Percentiles rank a stretch among this genome's conserved stretches.
Conservation (phyloP, 2,113 vertebrate genomes). For the Rafetus swinhoei region DNA sequence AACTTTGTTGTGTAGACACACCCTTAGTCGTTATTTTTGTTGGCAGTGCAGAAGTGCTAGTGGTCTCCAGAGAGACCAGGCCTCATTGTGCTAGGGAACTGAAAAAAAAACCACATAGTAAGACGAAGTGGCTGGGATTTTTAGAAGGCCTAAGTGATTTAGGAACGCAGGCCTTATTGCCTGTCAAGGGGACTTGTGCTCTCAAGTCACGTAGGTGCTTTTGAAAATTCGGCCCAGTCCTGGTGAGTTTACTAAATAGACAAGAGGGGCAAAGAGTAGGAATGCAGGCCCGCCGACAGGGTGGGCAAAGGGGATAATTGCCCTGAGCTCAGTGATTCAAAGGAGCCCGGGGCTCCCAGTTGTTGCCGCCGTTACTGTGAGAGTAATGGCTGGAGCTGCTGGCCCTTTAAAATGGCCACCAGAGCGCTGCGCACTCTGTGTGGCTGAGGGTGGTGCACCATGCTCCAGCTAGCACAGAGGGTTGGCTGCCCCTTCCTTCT, state of each 20-base stretch:
- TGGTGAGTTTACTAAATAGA: neutral
- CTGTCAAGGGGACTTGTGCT: neutral
- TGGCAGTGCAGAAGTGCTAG: neutral
- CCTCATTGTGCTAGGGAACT: neutral
- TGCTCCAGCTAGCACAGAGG: too few relatives aligned
- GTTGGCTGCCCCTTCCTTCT: too few relatives aligned
- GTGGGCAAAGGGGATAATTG: too few relatives aligned
- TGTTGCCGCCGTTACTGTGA: too few relatives aligned
- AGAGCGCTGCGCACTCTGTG: too few relatives aligned
- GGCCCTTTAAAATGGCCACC: too few relatives aligned
- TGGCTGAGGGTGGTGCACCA: too few relatives aligned
- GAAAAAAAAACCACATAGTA: neutral
- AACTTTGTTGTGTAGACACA: too few relatives aligned
- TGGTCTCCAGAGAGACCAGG: neutral
- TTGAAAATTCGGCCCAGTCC: neutral
- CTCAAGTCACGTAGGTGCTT: neutral
- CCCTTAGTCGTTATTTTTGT: constrained; percentile 20
- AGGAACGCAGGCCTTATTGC: neutral
- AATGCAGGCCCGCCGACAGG: too few relatives aligned
- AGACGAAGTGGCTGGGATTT: constrained; percentile 18
- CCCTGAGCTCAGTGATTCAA: too few relatives aligned
- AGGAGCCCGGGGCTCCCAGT: too few relatives aligned
- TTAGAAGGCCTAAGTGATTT: neutral
- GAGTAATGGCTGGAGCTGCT: too few relatives aligned
- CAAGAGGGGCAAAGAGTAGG: neutral